Base-by-base conservation (phyloP, 2,797 vertebrate genomes). In the Diplodus puntazzo region DNA sequence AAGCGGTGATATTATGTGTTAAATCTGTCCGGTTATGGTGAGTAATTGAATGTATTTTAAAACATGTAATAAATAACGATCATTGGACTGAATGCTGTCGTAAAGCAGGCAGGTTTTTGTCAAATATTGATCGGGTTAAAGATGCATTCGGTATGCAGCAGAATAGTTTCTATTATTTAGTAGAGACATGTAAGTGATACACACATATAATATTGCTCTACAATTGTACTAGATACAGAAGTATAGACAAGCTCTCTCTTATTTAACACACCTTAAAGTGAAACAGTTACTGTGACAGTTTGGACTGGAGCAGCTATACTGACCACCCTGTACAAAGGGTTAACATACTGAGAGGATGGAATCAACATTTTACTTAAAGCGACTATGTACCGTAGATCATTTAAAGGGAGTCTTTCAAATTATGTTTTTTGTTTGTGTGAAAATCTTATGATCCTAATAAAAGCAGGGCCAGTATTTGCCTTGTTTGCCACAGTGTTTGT, bases 31-130 rank as follows among this genome's bases (percentile, higher is more conserved):
- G 66, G 42, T 42, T 10, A 25, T 17, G 10, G 5, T 71, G 21
- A 87, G 68, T 77, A 48, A 66, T 67, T 73, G 12, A 80, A 27
- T 54, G 48, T 7, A 64, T 71, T 70, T 77, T 43, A 59, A 74
- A 82, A 21, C 6, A 42, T 1, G 0, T 61, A 39, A 58, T 68
- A 23, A 66, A 82, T 77, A 39, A 74, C 73, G 23, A 55, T 64
- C 25, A 50, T n/a, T 53, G 25, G 34, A n/a, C 30, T 34, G 39
- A 17, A 1, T 3, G 27, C 7, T 57, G 1, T 54, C 45, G 11
- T 42, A 42, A 21, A 52, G 27, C 20, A 39, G 16, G 23, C 11
- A 49, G 27, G 20, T 46, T 60, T 39, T 30, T 61, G 30, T 74
- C 45, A 78, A 79, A 75, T 75, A 81, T 68, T 64, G 58, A 75